Conservation (phyloP, 2,113 vertebrate genomes). For the Triplophysa rosa region DNA sequence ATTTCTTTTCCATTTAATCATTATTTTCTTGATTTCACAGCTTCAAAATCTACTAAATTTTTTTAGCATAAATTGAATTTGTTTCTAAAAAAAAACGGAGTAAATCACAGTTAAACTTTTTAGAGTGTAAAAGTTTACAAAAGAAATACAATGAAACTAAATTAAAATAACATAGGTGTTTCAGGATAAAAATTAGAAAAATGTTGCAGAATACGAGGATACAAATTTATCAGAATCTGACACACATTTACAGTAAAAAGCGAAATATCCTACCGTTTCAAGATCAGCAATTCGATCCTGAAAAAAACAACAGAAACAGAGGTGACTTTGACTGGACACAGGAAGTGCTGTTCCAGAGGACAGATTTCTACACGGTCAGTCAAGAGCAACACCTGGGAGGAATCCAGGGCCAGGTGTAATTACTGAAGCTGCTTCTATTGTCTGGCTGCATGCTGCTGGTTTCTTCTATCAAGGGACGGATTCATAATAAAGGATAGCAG, state of each 20-base stretch:
- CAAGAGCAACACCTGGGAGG: constrained; percentile 60
- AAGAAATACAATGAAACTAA: no score
- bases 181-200: no score
- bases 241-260: background rate
- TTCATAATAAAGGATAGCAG: constrained; percentile 65
- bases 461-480: constrained; percentile 55
- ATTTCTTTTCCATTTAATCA: no score
- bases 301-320: constrained; percentile 46
- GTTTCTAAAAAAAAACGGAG: no score
- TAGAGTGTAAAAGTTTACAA: no score
- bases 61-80: no score
- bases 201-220: no score
- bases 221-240: background rate
- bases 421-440: constrained; percentile 19
- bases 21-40: no score
- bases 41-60: no score
- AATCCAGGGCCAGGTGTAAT: constrained; percentile 8
- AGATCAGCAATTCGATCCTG: constrained; percentile 72
- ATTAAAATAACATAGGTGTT: no score
- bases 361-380: constrained; percentile 64
- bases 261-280: constrained; percentile 66
- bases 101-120: no score
- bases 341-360: background rate
- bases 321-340: background rate
- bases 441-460: constrained; percentile 13